phyloP scores from a whole-genome alignment of 2,888 invertebrate genomes.

The Conus canariensis region DNA sequence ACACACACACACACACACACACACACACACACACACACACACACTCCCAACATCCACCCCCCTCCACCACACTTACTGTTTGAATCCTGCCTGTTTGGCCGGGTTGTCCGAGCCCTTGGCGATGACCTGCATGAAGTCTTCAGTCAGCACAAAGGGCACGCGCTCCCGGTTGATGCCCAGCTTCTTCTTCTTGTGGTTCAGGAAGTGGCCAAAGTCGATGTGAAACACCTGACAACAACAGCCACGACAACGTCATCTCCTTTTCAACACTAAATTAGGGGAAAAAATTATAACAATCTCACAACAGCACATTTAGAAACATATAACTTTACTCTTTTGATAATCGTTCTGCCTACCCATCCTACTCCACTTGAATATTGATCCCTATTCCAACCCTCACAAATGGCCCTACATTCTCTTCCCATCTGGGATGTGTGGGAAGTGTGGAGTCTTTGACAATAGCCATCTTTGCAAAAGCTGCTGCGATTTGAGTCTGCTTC shows the following conservation, averaged over 20 bases:
- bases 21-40: too few species aligned
- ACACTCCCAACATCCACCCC: slow-evolving; percentile 28
- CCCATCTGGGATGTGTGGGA: too few species aligned
- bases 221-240: slow-evolving; percentile 81
- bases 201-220: slow-evolving; percentile 84
- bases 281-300: background rate
- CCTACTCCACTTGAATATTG: too few species aligned
- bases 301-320: background rate
- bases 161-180: slow-evolving; percentile 83
- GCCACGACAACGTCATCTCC: slow-evolving; percentile 4
- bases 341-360: too few species aligned
- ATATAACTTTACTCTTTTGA: background rate
- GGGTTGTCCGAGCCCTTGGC: slow-evolving; percentile 82
- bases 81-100: slow-evolving; percentile 80
- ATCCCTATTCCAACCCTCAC: too few species aligned
- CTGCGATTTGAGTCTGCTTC: too few species aligned
- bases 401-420: too few species aligned
- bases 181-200: slow-evolving; percentile 84
- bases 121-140: slow-evolving; percentile 83
- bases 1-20: too few species aligned
- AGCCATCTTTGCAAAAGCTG: too few species aligned
- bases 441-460: too few species aligned
- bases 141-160: slow-evolving; percentile 83
- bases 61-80: slow-evolving; percentile 43
- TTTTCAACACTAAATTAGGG: background rate